These are phyloP conservation scores for Oscheius sp. DNA, from an alignment of 2,888 invertebrate genomes.

Conservation along the genomic window DNA sequence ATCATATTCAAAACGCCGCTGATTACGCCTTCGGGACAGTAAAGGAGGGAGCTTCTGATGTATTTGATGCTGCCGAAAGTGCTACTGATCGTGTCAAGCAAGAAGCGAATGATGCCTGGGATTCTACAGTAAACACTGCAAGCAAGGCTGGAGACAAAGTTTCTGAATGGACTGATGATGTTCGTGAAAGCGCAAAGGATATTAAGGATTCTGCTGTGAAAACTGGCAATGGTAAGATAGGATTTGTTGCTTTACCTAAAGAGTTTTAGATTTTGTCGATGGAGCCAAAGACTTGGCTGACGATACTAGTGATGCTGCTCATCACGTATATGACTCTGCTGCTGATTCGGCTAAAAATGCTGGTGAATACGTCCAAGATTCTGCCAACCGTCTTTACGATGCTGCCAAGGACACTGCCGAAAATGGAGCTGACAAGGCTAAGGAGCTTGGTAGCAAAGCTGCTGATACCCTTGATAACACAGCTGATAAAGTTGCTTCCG, in stretches of 20 bases:
- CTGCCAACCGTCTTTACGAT: neutral
- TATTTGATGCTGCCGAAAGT: neutral
- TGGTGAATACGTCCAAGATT: neutral
- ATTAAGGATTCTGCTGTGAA: neutral
- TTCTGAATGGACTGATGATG: neutral
- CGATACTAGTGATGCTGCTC: neutral
- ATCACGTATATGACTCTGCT: neutral
- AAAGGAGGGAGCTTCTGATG: neutral
- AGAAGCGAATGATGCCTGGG: neutral
- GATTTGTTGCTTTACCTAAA: neutral
- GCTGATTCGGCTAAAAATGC: neutral
- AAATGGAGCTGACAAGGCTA: neutral
- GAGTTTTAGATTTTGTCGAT: neutral
- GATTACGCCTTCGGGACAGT: neutral
- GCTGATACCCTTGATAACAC: neutral
- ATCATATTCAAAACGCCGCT: neutral
- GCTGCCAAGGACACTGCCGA: neutral
- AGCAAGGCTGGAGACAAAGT: neutral
- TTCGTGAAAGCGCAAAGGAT: neutral
- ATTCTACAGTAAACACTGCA: neutral
- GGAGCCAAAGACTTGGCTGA: neutral
- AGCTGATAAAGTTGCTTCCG: neutral
- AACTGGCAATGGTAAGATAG: neutral
- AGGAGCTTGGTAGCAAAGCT: neutral
- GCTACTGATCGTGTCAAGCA: no score